These are phyloP conservation scores for Drosophila atroscutellata DNA, from an alignment of 2,888 invertebrate species.

Conservation along the genomic window DNA sequence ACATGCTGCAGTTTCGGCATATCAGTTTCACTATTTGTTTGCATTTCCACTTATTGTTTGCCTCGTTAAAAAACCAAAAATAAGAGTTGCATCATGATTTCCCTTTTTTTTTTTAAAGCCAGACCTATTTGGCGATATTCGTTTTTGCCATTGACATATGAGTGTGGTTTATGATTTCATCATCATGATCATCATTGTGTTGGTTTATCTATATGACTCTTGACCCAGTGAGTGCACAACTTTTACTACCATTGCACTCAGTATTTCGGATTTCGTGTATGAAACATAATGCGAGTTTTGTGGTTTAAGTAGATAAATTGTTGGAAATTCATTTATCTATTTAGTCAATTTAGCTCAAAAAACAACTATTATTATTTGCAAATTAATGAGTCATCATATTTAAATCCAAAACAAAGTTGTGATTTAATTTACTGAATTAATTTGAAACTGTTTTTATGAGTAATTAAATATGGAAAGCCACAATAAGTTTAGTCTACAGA, in stretches of 20 bases:
- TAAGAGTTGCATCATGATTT: slow-evolving; percentile 38
- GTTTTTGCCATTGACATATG: slow-evolving; percentile 8
- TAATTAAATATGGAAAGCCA: background rate
- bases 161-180: slow-evolving; percentile 1
- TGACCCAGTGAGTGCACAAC: slow-evolving; percentile 10
- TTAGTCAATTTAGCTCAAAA: background rate
- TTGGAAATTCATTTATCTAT: background rate
- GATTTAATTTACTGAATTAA: background rate
- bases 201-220: slow-evolving; percentile 1
- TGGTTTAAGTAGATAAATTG: background rate
- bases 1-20: slow-evolving; percentile 33
- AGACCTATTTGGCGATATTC: slow-evolving; percentile 6
- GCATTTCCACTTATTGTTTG: slow-evolving; percentile 50
- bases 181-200: background rate
- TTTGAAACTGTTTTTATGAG: background rate
- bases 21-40: slow-evolving; percentile 25
- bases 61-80: slow-evolving; percentile 41
- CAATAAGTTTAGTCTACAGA: background rate
- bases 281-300: background rate
- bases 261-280: background rate
- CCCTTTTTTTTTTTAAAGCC: slow-evolving; percentile 30
- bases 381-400: background rate
- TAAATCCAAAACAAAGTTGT: background rate
- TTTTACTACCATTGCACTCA: slow-evolving; percentile 10
- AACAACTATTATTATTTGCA: background rate